Evolutionary conservation across 2,113 vertebrate species (phyloP).

Genomic region (Diadophis punctatus): DNA sequence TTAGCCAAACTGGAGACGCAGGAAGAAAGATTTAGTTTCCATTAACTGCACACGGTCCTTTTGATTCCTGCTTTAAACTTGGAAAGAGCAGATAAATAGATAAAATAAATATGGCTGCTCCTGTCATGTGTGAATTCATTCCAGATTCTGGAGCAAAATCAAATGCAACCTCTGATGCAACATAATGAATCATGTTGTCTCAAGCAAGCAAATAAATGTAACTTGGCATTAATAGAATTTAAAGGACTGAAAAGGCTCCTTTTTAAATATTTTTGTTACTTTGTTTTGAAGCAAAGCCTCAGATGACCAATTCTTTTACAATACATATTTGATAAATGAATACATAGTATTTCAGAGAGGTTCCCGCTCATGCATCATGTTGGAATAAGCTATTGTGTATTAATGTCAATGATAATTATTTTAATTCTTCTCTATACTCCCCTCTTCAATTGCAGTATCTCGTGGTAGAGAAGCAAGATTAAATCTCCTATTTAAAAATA

Average conservation of each 20-base stretch:
- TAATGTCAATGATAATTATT: not conserved
- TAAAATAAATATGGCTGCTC: not conserved
- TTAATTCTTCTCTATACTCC: not conserved
- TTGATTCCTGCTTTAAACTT: not conserved
- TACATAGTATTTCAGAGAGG: not conserved
- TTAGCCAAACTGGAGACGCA: not conserved
- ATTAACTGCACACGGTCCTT: not conserved
- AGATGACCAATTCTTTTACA: not conserved
- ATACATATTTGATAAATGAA: not conserved
- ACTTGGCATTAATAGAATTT: not conserved
- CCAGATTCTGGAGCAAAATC: not conserved
- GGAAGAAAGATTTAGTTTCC: not conserved
- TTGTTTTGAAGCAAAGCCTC: not conserved
- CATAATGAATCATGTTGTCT: not conserved
- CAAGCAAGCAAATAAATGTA: not conserved
- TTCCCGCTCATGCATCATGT: not conserved
- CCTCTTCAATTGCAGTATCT: slow-evolving; percentile 6
- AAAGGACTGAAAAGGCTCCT: not conserved
- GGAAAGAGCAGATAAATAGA: not conserved
- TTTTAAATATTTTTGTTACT: not conserved
- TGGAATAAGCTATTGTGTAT: not conserved
- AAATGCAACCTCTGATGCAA: not conserved
- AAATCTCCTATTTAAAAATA: not conserved
- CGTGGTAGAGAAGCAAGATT: slow-evolving; percentile 5
- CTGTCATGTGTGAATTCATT: not conserved